Evolutionary conservation across 2,888 invertebrate genomes (phyloP), one percentile per base, ranked within the genome.

Genomic region (Hemistola chrysoprasaria): DNA sequence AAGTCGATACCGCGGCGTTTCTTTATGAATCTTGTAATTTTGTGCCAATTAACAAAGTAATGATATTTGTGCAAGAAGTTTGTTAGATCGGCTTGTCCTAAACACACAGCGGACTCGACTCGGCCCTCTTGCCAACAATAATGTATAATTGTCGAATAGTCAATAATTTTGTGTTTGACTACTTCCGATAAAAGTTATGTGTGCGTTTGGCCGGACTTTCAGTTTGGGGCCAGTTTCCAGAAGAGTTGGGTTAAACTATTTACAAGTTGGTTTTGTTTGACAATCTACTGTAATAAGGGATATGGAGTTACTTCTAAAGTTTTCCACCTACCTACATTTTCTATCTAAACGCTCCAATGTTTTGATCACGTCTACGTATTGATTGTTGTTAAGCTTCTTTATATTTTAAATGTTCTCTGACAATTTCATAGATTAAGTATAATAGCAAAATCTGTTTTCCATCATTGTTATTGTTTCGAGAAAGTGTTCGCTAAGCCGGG

Each of bases 161-260:
- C 66, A 53, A 62, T 61, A 55, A 50, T 59, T 54, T 64, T 57
- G 50, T 60, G 56, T 61, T 63, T 57, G 55, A 50, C 40, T 56
- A 54, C 50, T 57, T 59, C 47, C 48, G 53, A 50, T 46, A 50
- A 53, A 63, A 62, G 51, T 59, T 60, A 23, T 21, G 39, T 36
- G 38, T 46, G 45, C 40, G 36, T 33, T 47, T 46, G 40, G 33
- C 38, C 27, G 45, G 50, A 53, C 52, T 30, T 29, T 46, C 38
- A 34, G 45, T 50, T 45, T 26, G 38, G 45, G 33, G 34, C 34
- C 46, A 56, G 53, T 46, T 52, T 52, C 22, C 22, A 20, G 32
- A 37, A 30, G 45, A 47, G 50, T 57, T 46, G 43, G 47, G 28
- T 29, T 27, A 25, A 11, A 32, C 11, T 10, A 6, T 6, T 32